Base-by-base conservation (phyloP, 2,797 vertebrate genomes). In the Urophycis tenuis region DNA sequence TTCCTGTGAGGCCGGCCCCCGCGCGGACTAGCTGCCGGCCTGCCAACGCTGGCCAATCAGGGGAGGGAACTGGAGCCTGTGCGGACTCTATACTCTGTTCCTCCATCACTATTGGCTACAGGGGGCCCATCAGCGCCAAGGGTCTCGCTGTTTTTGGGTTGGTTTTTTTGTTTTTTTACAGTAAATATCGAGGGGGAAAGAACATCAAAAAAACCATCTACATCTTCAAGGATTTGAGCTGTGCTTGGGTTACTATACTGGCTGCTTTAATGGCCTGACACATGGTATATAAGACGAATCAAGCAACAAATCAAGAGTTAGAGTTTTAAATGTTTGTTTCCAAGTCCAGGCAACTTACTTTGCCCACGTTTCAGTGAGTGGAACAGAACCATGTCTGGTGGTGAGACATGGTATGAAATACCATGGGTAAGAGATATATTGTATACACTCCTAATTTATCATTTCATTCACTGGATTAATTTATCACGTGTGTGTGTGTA, bases 1-100 rank as follows among this genome's bases (percentile, higher is more conserved):
- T 94, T 98, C 85, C 89, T 97, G 86, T 97, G 88, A 93, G 73
- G 53, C 53, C 41, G 25, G 67, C 67, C 5, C 14, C 10, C 11
- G n/a, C 25, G 1, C n/a, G 60, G 60, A 67, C 0, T 3, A 29
- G 60, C 60, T 67, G 35, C 36, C 19, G 32, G 32, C 72, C 1
- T 84, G 39, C 53, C 45, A 19, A 2, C 33, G 49, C 33, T 41
- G 17, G 22, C 81, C 81, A 39, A 14, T 15, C 85, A 81, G 19
- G 76, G 79, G 80, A 77, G 80, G 73, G 45, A 74, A 30, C 75
- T 32, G 74, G 83, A 80, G 3, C 34, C 32, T 33, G 0, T 33
- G 0, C 30, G 30, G 39, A 45, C 35, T 72, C n/a, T 35, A 41
- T 41, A n/a, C 17, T 72, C 80, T 78, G 73, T 78, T 74, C 32